Evolutionary conservation across 2,888 invertebrate genomes (phyloP), one percentile per base, ranked within the genome.

Genomic region (Cerastoderma edule): DNA sequence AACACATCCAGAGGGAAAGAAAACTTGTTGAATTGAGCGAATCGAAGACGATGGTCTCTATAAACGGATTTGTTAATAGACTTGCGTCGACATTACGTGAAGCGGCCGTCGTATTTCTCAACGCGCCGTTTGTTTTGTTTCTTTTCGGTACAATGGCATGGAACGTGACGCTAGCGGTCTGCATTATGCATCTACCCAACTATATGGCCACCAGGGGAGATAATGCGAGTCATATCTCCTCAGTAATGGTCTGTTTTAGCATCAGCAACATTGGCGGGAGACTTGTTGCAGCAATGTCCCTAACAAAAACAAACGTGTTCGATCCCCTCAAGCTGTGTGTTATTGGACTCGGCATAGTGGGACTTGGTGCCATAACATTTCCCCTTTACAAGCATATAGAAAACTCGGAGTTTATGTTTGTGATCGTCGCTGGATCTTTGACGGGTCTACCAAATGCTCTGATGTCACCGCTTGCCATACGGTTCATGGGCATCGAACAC

Each of bases 101-200:
- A n/a, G n/a, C 39, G 16, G 39, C 39, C 16, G 39, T 16, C 16
- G 10, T 39, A 16, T 8, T 16, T 22, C 33, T 48, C 4, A 27
- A 67, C 22, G 8, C 10, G 6, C 35, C 39, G 22, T 57, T 68
- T 22, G 39, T 57, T 4, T 22, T 68, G 57, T 68, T 56, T 57
- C 57, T 68, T 8, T 28, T 39, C 27, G 56, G 68, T 44, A 68
- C 56, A 30, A 16, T 68, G 30, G 19, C 68, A 28, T 68, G 68
- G 68, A 68, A 68, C 28, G 35, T 68, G n/a, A 68, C 56, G 6
- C 27, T 68, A n/a, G 53, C 68, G 13, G 27, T 68, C 6, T 68
- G 68, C 28, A 8, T 56, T 13, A 57, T 57, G 57, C 68, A 68
- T 39, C 57, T 68, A 10, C 68, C 68, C 10, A 39, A 39, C 16